Evolutionary conservation across 2,797 vertebrate species (phyloP).

Genomic region (Falco peregrinus): DNA sequence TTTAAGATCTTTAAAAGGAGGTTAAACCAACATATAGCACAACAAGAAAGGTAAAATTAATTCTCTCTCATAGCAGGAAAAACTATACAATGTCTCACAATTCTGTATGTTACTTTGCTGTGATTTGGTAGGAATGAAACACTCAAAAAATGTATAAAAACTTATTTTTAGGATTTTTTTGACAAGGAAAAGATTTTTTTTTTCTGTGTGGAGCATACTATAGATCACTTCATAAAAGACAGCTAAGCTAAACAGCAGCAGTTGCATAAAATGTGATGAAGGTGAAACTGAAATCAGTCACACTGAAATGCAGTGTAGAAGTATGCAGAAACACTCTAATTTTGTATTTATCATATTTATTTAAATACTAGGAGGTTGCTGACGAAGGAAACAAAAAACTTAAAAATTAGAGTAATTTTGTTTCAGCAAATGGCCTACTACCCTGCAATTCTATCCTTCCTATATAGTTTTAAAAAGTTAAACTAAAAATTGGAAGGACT

Average conservation of each 20-base stretch:
- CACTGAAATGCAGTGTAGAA: fast-evolving
- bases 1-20: not conserved
- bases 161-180: not conserved
- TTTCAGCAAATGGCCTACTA: not conserved
- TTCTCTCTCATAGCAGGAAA: not conserved
- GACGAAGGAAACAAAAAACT: not conserved
- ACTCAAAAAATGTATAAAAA: not conserved
- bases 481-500: not conserved
- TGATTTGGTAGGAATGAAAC: not conserved
- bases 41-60: not conserved
- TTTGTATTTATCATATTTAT: not conserved
- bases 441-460: not conserved
- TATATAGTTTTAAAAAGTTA: not conserved
- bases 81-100: not conserved
- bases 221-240: not conserved
- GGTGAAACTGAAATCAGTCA: not conserved
- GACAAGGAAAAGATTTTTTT: not conserved
- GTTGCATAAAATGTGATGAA: not conserved
- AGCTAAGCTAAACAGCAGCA: not conserved
- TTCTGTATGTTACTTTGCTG: not conserved
- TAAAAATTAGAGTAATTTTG: not conserved
- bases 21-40: not conserved
- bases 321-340: not conserved
- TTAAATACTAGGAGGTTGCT: not conserved
- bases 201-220: not conserved